These are phyloP conservation scores for Gryllus bimaculatus DNA, from an alignment of 1,140 invertebrate species.

Conservation along the genomic window DNA sequence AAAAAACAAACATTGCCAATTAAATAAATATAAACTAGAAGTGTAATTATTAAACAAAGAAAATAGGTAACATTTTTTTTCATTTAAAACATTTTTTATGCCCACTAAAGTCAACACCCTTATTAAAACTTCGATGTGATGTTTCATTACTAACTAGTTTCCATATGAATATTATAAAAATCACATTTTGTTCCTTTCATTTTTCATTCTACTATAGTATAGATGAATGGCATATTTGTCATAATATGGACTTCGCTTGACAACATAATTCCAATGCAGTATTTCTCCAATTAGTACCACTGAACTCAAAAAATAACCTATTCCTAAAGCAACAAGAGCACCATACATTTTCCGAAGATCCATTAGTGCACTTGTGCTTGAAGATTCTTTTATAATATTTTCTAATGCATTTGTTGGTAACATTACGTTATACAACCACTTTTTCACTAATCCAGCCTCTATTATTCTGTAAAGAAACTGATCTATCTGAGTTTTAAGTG, in stretches of 20 bases:
- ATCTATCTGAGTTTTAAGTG: slow-evolving; percentile 59
- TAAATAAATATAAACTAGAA: too few species aligned
- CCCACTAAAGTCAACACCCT: too few species aligned
- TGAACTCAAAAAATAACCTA: slow-evolving; percentile 54
- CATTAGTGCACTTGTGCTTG: slow-evolving; percentile 56
- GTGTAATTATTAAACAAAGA: too few species aligned
- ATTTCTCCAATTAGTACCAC: slow-evolving; percentile 48
- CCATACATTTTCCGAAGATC: slow-evolving; percentile 66
- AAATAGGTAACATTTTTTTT: too few species aligned
- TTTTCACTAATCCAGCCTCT: slow-evolving; percentile 57
- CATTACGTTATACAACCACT: slow-evolving; percentile 69
- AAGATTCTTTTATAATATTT: slow-evolving; percentile 36
- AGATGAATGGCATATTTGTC: slow-evolving; percentile 36
- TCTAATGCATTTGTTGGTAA: slow-evolving; percentile 40
- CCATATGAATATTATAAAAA: too few species aligned
- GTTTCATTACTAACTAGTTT: too few species aligned
- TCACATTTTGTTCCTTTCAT: neutral
- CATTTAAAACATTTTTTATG: too few species aligned
- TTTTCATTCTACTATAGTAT: slow-evolving; percentile 5
- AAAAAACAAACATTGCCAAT: too few species aligned
- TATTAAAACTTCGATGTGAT: too few species aligned
- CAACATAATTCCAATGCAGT: slow-evolving; percentile 52
- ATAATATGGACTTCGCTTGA: slow-evolving; percentile 55
- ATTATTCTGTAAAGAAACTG: slow-evolving; percentile 33
- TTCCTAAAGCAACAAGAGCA: slow-evolving; percentile 54